Evolutionary conservation across 2,797 vertebrate species (phyloP), one percentile per base, ranked within the genome.

Genomic region (Paratrypauchen microcephalus): DNA sequence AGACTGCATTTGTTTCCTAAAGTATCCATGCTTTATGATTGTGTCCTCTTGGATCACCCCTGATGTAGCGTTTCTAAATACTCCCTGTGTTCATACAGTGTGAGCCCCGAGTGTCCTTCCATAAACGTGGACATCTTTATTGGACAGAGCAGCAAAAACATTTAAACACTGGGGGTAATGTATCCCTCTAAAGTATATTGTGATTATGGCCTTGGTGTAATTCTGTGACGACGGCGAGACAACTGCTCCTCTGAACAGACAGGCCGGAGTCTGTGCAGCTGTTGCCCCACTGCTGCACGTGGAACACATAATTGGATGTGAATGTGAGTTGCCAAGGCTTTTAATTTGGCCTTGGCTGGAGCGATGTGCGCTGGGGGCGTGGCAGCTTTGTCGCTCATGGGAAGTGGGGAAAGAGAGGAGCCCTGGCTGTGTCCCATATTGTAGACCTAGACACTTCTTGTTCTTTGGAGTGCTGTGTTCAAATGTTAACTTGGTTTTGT

Each of bases 251-350:
- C 58, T 36, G 28, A 87, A 87, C 83, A 92, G 91, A 93, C 93
- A 90, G 82, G n/a, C 39, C 81, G 90, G 90, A 94, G 91, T 92
- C 91, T 74, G 77, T 82, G 87, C 93, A 94, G 92, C 92, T 94
- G 93, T 91, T 94, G 85, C 79, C 73, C 74, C 65, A 52, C 57
- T 77, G 86, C 87, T 82, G 78, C 88, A 85, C 85, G 92, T 86
- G 83, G 86, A 88, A 88, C 82, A 87, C 93, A 90, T 94, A 94
- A 94, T 94, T 94, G 90, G 87, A 91, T 76, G 77, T 88, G 89
- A 93, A 93, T 76, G 81, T 70, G 83, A 86, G 66, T 73, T 90
- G 86, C 90, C 88, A 87, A 92, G 85, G 86, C 88, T 92, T 93
- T 91, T 92, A 84, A 92, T 95, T 93, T 92, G 83, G 84, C 85